phyloP scores from a whole-genome alignment of 2,113 vertebrate species.

The Mustelus asterias region DNA sequence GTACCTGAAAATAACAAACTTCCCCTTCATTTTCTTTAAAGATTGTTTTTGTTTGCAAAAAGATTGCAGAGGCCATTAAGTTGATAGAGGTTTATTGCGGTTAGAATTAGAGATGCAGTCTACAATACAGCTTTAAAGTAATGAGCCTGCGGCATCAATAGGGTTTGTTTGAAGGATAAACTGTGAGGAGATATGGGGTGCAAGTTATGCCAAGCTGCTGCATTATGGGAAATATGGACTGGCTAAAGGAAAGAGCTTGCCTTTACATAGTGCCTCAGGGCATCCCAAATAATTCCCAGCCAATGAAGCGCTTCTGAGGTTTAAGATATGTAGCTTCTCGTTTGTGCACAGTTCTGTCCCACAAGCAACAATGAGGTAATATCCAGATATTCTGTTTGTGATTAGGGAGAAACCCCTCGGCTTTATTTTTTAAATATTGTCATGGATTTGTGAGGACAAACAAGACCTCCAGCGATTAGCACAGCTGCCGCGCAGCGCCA shows the following conservation, averaged over 20 bases:
- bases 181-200: background rate
- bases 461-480: background rate
- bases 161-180: background rate
- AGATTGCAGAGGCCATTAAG: background rate
- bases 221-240: background rate
- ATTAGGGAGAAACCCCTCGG: background rate
- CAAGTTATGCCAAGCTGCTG: background rate
- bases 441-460: background rate
- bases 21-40: background rate
- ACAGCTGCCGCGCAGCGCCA: no score
- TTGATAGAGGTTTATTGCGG: background rate
- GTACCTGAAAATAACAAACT: constrained; percentile 26
- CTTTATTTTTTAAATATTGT: background rate
- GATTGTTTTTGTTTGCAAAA: background rate
- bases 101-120: background rate
- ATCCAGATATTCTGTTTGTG: background rate
- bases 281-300: background rate
- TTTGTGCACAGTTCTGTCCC: background rate
- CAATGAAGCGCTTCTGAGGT: background rate
- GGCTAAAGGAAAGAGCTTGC: background rate
- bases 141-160: background rate
- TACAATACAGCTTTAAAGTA: background rate
- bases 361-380: background rate
- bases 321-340: background rate
- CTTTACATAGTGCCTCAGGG: background rate